Evolutionary conservation across 2,888 invertebrate genomes (phyloP), one percentile per base, ranked within the genome.

Genomic region (Aporophyla lueneburgensis): DNA sequence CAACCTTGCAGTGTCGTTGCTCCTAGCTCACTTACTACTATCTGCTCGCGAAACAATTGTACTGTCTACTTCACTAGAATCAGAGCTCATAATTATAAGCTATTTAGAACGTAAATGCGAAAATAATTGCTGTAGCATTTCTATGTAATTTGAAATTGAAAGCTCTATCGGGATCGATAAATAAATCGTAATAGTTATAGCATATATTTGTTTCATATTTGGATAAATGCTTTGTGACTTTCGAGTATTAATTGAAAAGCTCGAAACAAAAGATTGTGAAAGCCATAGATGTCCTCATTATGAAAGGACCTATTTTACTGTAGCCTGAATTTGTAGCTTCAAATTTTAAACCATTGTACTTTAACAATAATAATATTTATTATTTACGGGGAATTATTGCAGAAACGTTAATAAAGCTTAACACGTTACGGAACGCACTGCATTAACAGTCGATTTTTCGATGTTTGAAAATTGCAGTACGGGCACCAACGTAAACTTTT

Each of bases 1-100:
- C 91, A 91, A 94, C 94, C 93, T 94, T 94, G 93, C 84, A 56
- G 87, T 91, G 94, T 93, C 95, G 89, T 91, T 94, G 94, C 91
- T 89, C 93, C 56, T 73, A 80, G 86, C 80, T 86, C 81, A 76
- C 63, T 76, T 68, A 69, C 81, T 80, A 75, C 74, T 72, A 74
- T 76, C 65, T 70, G 19, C 43, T 74, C 49, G 77, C 63, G 14
- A 82, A 80, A 78, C 62, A 51, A 73, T 83, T 76, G 70, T 73
- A 56, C 21, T 58, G 53, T 27, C 51, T 67, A 67, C 67, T 54
- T 40, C 19, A 67, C 33, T 76, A 65, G 43, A 78, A 77, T 71
- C 71, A 69, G 59, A 66, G 33, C 53, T 72, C 59, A 62, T 58
- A n/a, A n/a, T n/a, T n/a, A 59, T 56, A 33, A 61, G 21, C 43